Evolutionary conservation across 1,140 invertebrate genomes (phyloP).

Genomic region (Sarcophaga bullata): DNA sequence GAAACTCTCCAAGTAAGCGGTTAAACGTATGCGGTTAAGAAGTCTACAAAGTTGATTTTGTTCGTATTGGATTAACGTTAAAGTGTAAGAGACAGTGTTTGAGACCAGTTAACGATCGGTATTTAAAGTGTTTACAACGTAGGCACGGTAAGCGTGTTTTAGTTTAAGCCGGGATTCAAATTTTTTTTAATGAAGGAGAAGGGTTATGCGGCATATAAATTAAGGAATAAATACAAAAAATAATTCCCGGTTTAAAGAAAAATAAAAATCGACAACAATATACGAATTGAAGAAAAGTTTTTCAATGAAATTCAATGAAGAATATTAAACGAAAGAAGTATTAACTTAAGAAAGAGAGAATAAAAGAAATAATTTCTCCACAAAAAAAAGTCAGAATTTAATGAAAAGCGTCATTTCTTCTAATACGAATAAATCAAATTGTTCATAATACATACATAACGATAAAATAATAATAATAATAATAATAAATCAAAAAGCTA

Average conservation of each 20-base stretch:
- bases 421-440: neutral
- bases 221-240: neutral
- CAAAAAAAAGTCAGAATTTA: neutral
- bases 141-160: conserved; percentile 35
- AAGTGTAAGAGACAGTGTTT: neutral
- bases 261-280: neutral
- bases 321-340: neutral
- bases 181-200: neutral
- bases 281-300: neutral
- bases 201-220: conserved; percentile 13
- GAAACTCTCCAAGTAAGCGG: neutral
- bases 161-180: conserved; percentile 25
- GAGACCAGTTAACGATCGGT: conserved; percentile 38
- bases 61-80: neutral
- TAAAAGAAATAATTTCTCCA: too few species aligned
- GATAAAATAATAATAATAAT: too few species aligned
- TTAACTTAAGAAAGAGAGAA: neutral
- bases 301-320: conserved; percentile 4
- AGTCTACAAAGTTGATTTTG: neutral
- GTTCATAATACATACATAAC: too few species aligned
- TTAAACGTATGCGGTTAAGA: neutral
- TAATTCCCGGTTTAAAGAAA: neutral
- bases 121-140: conserved; percentile 38
- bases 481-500: too few species aligned
- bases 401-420: neutral